A percentile compares a stretch with the other conserved stretches of the same genome.
phyloP scores from a whole-genome alignment of 1,140 invertebrate genomes.

The Mercenaria mercenaria region DNA sequence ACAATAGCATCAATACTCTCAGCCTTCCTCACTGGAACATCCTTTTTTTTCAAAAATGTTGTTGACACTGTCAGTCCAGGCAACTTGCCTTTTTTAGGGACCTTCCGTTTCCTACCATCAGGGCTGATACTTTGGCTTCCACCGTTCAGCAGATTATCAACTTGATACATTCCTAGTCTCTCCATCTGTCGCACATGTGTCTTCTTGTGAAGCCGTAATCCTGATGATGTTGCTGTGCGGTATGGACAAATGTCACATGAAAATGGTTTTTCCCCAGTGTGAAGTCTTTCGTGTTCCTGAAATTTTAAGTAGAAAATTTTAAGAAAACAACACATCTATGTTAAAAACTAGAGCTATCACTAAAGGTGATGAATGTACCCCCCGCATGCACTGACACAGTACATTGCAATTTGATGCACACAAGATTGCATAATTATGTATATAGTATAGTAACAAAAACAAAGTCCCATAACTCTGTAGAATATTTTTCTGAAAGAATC shows the following conservation, averaged over 20 bases:
- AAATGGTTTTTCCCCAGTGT: conserved; percentile 53
- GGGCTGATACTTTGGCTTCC: background rate
- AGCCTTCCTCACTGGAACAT: too few relatives aligned
- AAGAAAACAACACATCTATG: background rate
- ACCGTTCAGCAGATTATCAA: background rate
- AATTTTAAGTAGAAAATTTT: too few relatives aligned
- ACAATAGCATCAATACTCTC: background rate
- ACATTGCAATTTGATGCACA: too few relatives aligned
- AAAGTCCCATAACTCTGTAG: too few relatives aligned
- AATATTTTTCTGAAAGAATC: too few relatives aligned
- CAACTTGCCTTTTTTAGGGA: background rate
- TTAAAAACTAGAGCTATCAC: background rate
- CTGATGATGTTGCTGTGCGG: background rate
- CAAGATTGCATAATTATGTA: too few relatives aligned
- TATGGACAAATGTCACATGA: conserved; percentile 24
- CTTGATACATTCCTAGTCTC: background rate
- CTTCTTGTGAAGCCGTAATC: conserved; percentile 15
- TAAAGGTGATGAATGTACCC: too few relatives aligned
- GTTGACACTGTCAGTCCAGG: background rate
- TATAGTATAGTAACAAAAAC: too few relatives aligned
- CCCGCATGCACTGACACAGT: too few relatives aligned
- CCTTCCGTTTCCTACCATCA: background rate
- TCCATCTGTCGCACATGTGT: conserved; percentile 30
- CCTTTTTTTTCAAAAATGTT: background rate
- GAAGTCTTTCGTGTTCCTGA: conserved; percentile 33